These are phyloP conservation scores for Sipha maydis DNA, from an alignment of 2,888 invertebrate genomes.

Conservation along the genomic window DNA sequence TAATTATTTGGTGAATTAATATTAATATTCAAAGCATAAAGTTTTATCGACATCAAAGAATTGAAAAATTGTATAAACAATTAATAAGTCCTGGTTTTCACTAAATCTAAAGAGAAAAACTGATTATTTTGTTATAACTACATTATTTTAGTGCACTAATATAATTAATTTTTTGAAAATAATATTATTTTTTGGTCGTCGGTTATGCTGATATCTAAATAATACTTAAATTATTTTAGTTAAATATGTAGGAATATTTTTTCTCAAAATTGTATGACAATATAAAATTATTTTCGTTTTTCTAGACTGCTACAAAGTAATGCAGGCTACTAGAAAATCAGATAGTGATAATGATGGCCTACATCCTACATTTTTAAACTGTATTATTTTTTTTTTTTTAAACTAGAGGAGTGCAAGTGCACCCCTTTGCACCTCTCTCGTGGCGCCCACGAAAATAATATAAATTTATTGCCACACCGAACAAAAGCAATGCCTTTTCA, in stretches of 20 bases:
- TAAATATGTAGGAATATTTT: no score
- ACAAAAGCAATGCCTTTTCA: not conserved
- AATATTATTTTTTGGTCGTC: not conserved
- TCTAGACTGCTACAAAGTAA: no score
- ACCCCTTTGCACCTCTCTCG: no score
- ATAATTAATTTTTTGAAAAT: slow-evolving; percentile 27
- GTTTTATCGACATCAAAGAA: slow-evolving; percentile 18
- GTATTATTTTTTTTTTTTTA: no score
- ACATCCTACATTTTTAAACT: no score
- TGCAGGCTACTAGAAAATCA: no score
- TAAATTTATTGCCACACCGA: not conserved
- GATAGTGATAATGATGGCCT: no score
- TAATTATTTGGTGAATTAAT: not conserved
- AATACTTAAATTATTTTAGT: no score
- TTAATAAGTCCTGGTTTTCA: not conserved
- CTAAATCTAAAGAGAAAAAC: slow-evolving; percentile 26
- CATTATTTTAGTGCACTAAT: slow-evolving; percentile 4
- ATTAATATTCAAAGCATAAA: slow-evolving; percentile 2
- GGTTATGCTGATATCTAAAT: no score
- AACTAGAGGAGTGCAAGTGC: no score
- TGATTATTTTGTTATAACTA: slow-evolving; percentile 28
- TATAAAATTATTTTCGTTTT: not conserved
- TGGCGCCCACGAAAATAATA: no score
- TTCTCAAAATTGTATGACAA: not conserved
- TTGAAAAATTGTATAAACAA: not conserved